phyloP scores from a whole-genome alignment of 2,797 vertebrate species.

The Tinamus major region DNA sequence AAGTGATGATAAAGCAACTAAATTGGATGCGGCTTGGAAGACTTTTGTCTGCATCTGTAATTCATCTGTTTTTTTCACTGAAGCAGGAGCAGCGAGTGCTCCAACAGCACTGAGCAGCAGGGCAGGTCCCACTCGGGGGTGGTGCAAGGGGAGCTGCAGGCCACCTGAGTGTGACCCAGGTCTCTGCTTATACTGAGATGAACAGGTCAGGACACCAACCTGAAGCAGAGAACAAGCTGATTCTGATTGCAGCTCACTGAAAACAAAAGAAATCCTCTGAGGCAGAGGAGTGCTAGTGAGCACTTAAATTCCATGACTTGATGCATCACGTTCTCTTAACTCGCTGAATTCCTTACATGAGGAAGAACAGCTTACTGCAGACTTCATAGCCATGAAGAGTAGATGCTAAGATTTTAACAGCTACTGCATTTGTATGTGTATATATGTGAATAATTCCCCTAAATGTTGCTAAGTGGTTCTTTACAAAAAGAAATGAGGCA shows the following conservation, averaged over 20 bases:
- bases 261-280: background rate
- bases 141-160: background rate
- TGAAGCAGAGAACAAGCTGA: background rate
- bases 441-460: background rate
- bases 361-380: background rate
- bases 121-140: background rate
- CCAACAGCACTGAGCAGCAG: background rate
- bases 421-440: background rate
- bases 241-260: background rate
- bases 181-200: background rate
- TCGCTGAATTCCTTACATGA: background rate
- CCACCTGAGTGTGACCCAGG: background rate
- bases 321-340: background rate
- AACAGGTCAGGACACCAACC: background rate
- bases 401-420: background rate
- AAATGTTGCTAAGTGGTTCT: background rate
- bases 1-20: conserved; percentile 56
- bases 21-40: conserved; percentile 64
- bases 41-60: conserved; percentile 57
- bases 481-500: background rate
- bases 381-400: background rate
- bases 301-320: background rate
- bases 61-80: conserved; percentile 21
- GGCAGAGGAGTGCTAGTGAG: background rate
- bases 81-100: background rate